Evolutionary conservation across 2,797 vertebrate species (phyloP), one percentile per base, ranked within the genome.

Genomic region (Amblyopsis hoosieri): DNA sequence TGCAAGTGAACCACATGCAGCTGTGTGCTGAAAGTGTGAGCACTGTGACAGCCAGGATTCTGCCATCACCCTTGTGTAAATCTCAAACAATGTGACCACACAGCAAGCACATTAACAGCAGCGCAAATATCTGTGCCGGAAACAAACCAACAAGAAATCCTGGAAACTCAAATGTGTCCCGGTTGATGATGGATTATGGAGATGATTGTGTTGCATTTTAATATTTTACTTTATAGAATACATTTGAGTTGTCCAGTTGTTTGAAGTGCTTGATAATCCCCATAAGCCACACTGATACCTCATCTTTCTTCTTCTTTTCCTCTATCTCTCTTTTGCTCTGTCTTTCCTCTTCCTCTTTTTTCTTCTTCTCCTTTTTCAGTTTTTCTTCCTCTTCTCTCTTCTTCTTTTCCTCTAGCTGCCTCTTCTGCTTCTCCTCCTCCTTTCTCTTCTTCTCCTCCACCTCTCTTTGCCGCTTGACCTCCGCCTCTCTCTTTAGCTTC

Each of bases 251-350:
- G 64, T 76, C 37, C 51, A 37, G 14, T 19, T 49, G 55, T 68
- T 4, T 4, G 19, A 2, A 46, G n/a, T 42, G 54, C 1, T 14
- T 53, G 17, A 60, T 59, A 71, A 12, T 1, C 56, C 2, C 1
- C 47, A 15, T 12, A 55, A 61, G 54, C 62, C n/a, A 55, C 10
- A 67, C 14, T 23, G 57, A n/a, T 80, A 90, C 90, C 83, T 85
- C 85, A 51, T 55, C 42, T 45, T 62, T 66, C 54, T 67, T 72
- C 29, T 15, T 13, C 49, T 63, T 57, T 10, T 45, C 54, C 9
- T 56, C 54, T 14, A n/a, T 64, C 9, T 76, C 73, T 62, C 58
- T 73, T 19, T 72, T 76, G 37, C 67, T 59, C 54, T 72, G 79
- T 1, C 75, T 66, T 2, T 82, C 72, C 9, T 4, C 14, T 10